Base-by-base conservation (phyloP, 2,797 vertebrate genomes). In the Cossypha niveicapilla region DNA sequence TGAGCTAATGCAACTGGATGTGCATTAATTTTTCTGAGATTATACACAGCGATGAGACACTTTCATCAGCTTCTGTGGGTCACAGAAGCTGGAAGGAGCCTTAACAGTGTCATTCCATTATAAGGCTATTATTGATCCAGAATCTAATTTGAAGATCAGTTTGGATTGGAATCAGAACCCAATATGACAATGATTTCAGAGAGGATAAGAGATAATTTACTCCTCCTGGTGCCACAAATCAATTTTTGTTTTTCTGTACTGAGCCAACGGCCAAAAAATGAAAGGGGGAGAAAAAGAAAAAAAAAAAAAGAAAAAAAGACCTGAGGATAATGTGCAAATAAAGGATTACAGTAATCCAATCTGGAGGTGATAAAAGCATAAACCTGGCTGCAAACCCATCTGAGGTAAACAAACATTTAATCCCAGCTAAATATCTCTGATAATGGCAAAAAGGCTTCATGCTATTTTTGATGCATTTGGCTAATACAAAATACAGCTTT, bases 331-430 rank as follows among this genome's bases (percentile, higher is more conserved):
- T 0, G 60, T 86, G 56, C 73, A 94, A 95, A 95, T 95, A 94
- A 93, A 95, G 78, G 96, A 96, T 96, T 95, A 93, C 35, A 89
- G 94, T 97, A 96, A 96, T 96, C 96, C 93, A 96, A 71, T 95
- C 94, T 94, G 51, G 63, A 88, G 92, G 76, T 95, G 86, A 97
- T 93, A 92, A 88, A 93, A 91, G 81, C 54, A 83, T 75, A 93
- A 96, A 96, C 56, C 28, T 0, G 5, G 18, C 73, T 94, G 84
- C 62, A 96, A 89, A 93, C 53, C 53, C 66, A 81, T 92, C 70
- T 93, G 90, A 92, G 53, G 90, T 89, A 97, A 95, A 95, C 81
- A 95, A 93, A 94, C 61, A 91, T 90, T 89, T 88, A 94, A 96
- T 94, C 90, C 92, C 79, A 90, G 66, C 70, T 95, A 97, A 95